Conservation (phyloP, 2,113 vertebrate species). For the Ophiodon elongatus region DNA sequence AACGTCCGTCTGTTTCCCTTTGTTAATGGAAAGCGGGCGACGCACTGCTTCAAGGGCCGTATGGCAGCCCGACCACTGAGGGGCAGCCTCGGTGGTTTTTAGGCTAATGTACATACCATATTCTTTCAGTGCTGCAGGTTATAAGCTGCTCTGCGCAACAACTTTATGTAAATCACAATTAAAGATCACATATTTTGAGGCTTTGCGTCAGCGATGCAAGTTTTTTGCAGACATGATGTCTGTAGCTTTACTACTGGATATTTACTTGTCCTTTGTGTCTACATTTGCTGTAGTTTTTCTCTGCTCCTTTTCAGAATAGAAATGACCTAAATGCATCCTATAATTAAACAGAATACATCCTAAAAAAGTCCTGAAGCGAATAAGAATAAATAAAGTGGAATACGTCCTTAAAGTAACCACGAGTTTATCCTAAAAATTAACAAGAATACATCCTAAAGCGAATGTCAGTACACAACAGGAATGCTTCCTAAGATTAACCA, state of each 20-base stretch:
- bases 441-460: neutral
- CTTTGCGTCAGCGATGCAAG: neutral
- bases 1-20: constrained; percentile 9
- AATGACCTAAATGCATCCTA: neutral
- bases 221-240: neutral
- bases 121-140: neutral
- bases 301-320: neutral
- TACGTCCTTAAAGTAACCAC: too few relatives aligned
- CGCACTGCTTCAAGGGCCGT: neutral
- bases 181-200: neutral
- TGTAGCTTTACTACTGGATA: neutral
- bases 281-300: neutral
- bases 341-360: neutral
- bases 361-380: neutral
- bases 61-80: neutral
- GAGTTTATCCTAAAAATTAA: too few relatives aligned
- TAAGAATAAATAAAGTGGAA: neutral
- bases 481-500: neutral
- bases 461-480: neutral
- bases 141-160: neutral
- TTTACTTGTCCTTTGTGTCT: neutral
- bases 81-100: neutral
- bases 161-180: neutral
- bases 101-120: neutral
- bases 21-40: neutral